Percentiles rank a stretch among this genome's conserved stretches.
These are phyloP conservation scores for Halichoerus grypus DNA, from an alignment of 2,113 vertebrate species.

Conservation along the genomic window DNA sequence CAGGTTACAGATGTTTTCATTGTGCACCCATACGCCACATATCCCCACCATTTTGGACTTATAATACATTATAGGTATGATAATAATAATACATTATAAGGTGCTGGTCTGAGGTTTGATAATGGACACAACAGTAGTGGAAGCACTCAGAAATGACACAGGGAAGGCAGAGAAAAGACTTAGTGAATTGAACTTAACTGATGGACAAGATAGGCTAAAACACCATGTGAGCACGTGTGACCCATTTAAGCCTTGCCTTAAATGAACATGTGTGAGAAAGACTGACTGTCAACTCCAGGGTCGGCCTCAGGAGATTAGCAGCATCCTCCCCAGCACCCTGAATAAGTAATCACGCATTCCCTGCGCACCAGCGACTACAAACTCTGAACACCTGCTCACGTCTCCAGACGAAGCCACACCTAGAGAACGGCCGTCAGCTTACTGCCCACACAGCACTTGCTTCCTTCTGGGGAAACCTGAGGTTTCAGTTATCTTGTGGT, in stretches of 20 bases:
- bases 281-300: accelerated
- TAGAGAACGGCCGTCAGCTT: accelerated
- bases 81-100: accelerated
- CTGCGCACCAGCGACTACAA: accelerated
- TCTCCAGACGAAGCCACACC: background rate
- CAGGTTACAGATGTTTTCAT: accelerated
- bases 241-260: background rate
- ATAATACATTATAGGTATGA: background rate
- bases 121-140: accelerated
- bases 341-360: accelerated
- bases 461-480: accelerated
- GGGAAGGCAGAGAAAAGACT: background rate
- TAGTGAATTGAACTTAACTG: accelerated
- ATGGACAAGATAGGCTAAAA: background rate
- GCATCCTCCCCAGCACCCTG: accelerated
- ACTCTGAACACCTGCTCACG: accelerated
- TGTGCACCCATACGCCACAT: accelerated
- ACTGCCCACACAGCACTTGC: accelerated
- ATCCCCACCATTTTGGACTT: accelerated
- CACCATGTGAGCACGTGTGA: accelerated
- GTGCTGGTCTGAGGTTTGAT: too few relatives aligned
- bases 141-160: background rate
- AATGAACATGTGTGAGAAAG: accelerated
- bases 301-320: background rate
- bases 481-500: accelerated